A percentile compares a stretch with the other conserved stretches of the same genome.
These are phyloP conservation scores for Lysiphlebus fabarum DNA, from an alignment of 1,140 invertebrate genomes.

Conservation along the genomic window DNA sequence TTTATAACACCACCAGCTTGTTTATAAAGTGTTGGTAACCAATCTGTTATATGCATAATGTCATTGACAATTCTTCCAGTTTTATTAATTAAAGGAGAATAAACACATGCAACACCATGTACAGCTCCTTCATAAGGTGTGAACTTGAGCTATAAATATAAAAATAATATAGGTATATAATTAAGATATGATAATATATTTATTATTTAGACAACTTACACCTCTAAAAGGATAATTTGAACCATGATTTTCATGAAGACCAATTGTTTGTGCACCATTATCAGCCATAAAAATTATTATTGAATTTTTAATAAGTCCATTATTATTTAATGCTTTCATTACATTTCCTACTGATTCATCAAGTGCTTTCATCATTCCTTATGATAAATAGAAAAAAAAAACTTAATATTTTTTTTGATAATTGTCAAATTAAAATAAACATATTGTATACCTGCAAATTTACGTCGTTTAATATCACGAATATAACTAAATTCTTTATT, in stretches of 20 bases:
- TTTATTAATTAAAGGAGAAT: slow-evolving; percentile 55
- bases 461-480: slow-evolving; percentile 55
- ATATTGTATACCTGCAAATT: slow-evolving; percentile 55
- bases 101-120: slow-evolving; percentile 61
- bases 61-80: slow-evolving; percentile 56
- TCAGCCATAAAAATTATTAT: slow-evolving; percentile 73
- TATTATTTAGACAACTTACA: slow-evolving; percentile 43
- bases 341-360: slow-evolving; percentile 66
- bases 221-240: slow-evolving; percentile 70
- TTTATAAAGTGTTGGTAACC: slow-evolving; percentile 66
- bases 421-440: not conserved
- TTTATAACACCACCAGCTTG: slow-evolving; percentile 55
- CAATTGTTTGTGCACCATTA: slow-evolving; percentile 64
- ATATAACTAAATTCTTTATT: slow-evolving; percentile 60
- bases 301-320: slow-evolving; percentile 61
- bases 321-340: slow-evolving; percentile 53
- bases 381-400: slow-evolving; percentile 28
- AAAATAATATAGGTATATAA: not conserved
- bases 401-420: not conserved
- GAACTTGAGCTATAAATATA: slow-evolving; percentile 46
- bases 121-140: slow-evolving; percentile 67
- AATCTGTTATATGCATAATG: slow-evolving; percentile 70
- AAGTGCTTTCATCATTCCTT: slow-evolving; percentile 63
- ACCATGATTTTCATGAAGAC: slow-evolving; percentile 59
- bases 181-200: not conserved